Conservation (phyloP, 2,113 vertebrate species). For the Corvus cornix region DNA sequence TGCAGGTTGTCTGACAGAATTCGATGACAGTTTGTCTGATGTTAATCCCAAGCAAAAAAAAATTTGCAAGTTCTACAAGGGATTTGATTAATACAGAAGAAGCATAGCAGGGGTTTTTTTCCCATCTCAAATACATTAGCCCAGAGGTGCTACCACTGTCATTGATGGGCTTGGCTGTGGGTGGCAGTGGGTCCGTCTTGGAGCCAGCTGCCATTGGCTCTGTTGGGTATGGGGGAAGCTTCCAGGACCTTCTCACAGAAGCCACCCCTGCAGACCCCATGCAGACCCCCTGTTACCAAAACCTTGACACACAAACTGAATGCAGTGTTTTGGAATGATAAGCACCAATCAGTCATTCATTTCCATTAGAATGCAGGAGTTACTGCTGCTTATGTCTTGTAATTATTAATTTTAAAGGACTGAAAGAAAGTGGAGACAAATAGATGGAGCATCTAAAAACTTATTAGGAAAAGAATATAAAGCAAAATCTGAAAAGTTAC, state of each 20-base stretch:
- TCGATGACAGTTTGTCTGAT: rapidly evolving
- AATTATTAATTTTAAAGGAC: background rate
- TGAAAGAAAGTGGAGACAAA: background rate
- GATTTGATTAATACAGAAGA: background rate
- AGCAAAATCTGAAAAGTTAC: background rate
- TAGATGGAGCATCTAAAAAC: background rate
- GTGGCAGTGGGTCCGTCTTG: background rate
- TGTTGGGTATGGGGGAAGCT: rapidly evolving
- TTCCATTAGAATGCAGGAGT: background rate
- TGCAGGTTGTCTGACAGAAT: background rate
- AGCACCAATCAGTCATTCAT: background rate
- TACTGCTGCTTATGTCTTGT: background rate
- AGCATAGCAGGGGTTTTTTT: background rate
- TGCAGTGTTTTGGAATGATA: background rate
- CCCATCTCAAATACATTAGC: background rate
- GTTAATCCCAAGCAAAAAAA: background rate
- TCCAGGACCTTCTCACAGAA: background rate
- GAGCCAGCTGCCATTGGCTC: background rate
- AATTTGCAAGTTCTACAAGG: background rate
- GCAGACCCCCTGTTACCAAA: background rate
- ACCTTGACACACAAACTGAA: background rate
- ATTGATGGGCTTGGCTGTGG: background rate
- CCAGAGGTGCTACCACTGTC: background rate
- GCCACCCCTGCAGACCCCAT: background rate
- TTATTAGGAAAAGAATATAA: background rate